Evolutionary conservation across 2,888 invertebrate genomes (phyloP).

Genomic region (Eupithecia centaureata): DNA sequence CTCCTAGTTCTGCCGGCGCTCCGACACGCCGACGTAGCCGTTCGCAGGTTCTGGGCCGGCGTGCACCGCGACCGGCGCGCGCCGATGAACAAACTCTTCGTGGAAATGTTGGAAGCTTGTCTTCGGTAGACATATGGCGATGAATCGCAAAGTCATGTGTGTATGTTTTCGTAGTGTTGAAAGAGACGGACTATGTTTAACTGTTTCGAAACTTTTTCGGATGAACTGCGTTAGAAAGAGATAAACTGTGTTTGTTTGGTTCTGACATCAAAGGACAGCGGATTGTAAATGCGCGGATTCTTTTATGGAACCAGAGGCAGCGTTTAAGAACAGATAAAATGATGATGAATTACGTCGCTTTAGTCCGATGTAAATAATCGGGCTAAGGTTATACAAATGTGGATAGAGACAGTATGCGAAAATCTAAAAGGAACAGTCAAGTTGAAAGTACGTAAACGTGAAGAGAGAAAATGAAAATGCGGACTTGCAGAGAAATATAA

Average conservation of each 20-base stretch:
- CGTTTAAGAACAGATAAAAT: neutral
- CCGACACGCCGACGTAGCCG: conserved; percentile 94
- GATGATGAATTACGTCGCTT: neutral
- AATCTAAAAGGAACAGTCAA: neutral
- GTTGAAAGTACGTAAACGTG: neutral
- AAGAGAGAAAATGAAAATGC: neutral
- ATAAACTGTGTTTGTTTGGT: neutral
- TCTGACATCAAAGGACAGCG: neutral
- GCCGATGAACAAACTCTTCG: conserved; percentile 97
- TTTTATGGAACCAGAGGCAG: neutral
- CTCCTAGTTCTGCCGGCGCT: conserved; percentile 94
- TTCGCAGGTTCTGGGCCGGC: conserved; percentile 95
- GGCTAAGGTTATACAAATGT: neutral
- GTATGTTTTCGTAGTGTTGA: neutral
- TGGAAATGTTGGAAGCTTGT: conserved; percentile 96
- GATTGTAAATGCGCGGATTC: neutral
- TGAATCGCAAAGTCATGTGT: conserved; percentile 4
- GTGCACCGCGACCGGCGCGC: conserved; percentile 95
- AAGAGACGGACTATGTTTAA: neutral
- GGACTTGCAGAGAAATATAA: neutral
- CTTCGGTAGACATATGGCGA: conserved; percentile 75
- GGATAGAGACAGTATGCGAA: neutral
- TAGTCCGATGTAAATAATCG: neutral
- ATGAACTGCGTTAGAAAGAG: neutral
- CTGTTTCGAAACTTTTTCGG: neutral